phyloP scores from a whole-genome alignment of 2,797 vertebrate genomes.

The Eulemur albifrons region DNA sequence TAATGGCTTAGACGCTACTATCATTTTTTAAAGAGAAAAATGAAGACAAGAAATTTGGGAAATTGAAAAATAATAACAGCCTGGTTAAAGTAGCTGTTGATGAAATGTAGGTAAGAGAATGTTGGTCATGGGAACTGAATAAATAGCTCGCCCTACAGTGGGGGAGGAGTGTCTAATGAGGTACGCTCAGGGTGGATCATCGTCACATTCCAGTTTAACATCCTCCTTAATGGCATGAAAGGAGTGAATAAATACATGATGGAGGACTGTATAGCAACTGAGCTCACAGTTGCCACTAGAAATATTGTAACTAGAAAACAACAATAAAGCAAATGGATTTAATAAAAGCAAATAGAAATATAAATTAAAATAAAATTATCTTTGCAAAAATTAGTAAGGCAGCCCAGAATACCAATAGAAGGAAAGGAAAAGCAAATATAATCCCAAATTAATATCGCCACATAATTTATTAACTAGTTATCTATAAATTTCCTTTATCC shows the following conservation, averaged over 20 bases:
- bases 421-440: neutral
- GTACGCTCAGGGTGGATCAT: neutral
- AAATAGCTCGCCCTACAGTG: neutral
- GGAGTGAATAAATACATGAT: neutral
- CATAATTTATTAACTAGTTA: neutral
- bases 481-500: neutral
- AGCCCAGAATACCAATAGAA: neutral
- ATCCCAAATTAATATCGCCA: neutral
- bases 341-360: neutral
- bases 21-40: conserved; percentile 65
- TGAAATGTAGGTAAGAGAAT: neutral
- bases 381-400: neutral
- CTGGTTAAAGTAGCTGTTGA: conserved; percentile 40
- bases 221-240: neutral
- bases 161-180: conserved; percentile 15
- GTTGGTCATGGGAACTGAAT: neutral
- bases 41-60: conserved; percentile 34
- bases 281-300: neutral
- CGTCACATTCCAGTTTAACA: neutral
- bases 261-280: neutral
- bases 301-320: neutral
- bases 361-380: conserved; percentile 6
- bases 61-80: conserved; percentile 46
- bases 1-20: conserved; percentile 12
- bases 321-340: neutral